Evolutionary conservation across 1,140 invertebrate genomes (phyloP), one percentile per base, ranked within the genome.

Genomic region (Drosophila micromelanica): DNA sequence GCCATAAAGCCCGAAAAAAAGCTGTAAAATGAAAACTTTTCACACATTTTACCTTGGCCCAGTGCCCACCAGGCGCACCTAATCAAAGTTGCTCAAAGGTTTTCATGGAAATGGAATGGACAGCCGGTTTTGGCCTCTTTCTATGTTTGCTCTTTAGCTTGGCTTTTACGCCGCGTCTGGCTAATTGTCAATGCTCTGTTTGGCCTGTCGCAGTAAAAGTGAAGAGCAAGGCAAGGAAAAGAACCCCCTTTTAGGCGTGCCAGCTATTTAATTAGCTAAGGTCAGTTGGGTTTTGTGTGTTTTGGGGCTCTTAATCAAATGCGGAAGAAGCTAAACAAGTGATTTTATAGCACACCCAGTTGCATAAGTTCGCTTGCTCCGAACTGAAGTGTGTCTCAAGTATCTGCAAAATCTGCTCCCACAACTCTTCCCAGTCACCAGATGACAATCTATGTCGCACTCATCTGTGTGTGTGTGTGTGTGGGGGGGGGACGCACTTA

Each of bases 241-340:
- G 54, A 69, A 69, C 42, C 12, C 8, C 5, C 38, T 3, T 46
- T 15, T 32, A 61, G 56, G 57, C 69, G 49, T 63, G 43, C 11
- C 32, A 57, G 45, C 45, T 59, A 49, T 75, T 77, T 77, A 77
- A 77, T 77, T 77, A 77, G 75, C 72, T 77, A 75, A 70, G 75
- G 75, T 77, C 73, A 77, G 75, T 75, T 77, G 64, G 59, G 46
- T 69, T 73, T 71, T 17, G 12, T 40, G 15, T 46, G 15, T 46
- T 11, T 54, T 12, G 2, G 30, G 43, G 17, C 23, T 57, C 15
- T 37, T 12, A 12, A 42, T 40, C 8, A 13, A 48, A 55, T 8
- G 54, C 43, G 68, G 67, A 54, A 55, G 56, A 37, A 55, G 40
- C 30, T 42, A 13, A 23, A 30, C 42, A 38, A 48, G 40, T 43